phyloP scores from a whole-genome alignment of 2,888 invertebrate species.

The Acrobasis suavella region DNA sequence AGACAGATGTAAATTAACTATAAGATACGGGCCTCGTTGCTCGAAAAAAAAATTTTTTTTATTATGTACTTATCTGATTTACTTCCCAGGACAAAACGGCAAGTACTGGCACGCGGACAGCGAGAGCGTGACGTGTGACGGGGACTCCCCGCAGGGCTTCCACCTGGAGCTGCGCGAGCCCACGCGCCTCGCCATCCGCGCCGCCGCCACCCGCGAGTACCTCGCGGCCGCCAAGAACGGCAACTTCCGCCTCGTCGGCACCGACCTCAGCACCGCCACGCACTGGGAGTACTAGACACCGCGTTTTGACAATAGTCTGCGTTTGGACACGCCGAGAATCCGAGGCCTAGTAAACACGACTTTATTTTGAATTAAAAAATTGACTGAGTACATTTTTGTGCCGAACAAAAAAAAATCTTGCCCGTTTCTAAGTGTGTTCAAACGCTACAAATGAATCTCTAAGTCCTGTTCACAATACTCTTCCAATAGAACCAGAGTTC shows the following conservation, averaged over 20 bases:
- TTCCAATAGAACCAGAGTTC: slow-evolving; percentile 48
- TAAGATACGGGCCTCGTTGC: too few relatives aligned
- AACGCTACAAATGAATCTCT: slow-evolving; percentile 45
- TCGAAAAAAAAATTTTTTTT: too few relatives aligned
- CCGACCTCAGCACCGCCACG: slow-evolving; percentile 90
- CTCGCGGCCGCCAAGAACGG: slow-evolving; percentile 96
- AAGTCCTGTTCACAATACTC: slow-evolving; percentile 58
- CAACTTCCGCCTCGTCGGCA: slow-evolving; percentile 91
- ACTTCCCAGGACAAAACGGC: slow-evolving; percentile 90
- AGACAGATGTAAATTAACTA: too few relatives aligned
- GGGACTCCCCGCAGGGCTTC: slow-evolving; percentile 91
- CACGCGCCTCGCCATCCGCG: slow-evolving; percentile 95
- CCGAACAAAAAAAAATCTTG: neutral
- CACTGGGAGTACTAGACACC: slow-evolving; percentile 94
- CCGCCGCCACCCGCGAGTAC: slow-evolving; percentile 87
- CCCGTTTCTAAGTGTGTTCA: slow-evolving; percentile 9
- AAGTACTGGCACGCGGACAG: slow-evolving; percentile 97
- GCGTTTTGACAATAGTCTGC: neutral
- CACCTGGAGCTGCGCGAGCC: slow-evolving; percentile 96
- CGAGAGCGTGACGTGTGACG: slow-evolving; percentile 93
- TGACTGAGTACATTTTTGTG: slow-evolving; percentile 17
- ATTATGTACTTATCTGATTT: too few relatives aligned
- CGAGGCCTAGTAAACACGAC: neutral
- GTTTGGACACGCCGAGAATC: slow-evolving; percentile 7
- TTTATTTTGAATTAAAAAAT: neutral